phyloP scores from a whole-genome alignment of 2,113 vertebrate species.

The Hippolais icterina region DNA sequence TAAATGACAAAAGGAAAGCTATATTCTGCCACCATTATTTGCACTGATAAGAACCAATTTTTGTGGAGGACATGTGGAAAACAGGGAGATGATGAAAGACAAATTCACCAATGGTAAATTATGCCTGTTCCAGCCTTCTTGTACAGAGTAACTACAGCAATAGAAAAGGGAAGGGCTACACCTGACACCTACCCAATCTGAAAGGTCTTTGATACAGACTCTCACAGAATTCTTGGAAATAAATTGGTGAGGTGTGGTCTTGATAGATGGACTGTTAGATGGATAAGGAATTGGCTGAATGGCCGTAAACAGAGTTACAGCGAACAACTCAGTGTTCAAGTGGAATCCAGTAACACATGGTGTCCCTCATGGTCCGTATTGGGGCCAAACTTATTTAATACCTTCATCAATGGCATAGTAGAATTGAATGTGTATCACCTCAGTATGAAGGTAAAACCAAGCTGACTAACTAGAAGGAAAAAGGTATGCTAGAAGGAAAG shows the following conservation, averaged over 20 bases:
- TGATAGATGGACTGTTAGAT: neutral
- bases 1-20: neutral
- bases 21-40: neutral
- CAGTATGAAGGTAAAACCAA: neutral
- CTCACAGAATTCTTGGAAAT: neutral
- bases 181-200: neutral
- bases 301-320: neutral
- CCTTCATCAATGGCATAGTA: neutral
- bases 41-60: neutral
- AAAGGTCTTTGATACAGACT: neutral
- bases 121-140: neutral
- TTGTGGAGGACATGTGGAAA: neutral
- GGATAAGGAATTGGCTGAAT: neutral
- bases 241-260: neutral
- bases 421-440: neutral
- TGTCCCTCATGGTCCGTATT: fast-evolving
- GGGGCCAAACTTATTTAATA: neutral
- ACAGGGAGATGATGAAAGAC: neutral
- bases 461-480: neutral
- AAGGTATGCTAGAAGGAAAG: neutral
- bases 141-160: neutral
- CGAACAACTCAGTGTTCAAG: neutral
- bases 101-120: neutral
- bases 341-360: no score
- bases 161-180: neutral